Evolutionary conservation across 2,797 vertebrate species (phyloP).

Genomic region (Caiman crocodilus): DNA sequence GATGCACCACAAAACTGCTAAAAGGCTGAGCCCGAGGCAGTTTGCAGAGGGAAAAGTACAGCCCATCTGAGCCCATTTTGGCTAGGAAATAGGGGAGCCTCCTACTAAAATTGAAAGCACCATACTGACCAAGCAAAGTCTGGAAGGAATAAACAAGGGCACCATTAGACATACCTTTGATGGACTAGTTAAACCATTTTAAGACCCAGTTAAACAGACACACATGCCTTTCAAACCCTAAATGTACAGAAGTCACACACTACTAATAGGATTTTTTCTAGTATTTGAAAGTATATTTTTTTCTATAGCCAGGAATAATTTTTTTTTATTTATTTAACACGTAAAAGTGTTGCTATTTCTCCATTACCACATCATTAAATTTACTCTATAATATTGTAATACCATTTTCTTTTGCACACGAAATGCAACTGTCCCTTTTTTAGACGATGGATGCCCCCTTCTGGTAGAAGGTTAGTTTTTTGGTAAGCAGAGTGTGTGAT

Average conservation of each 20-base stretch:
- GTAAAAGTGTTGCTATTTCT: background rate
- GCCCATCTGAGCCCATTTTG: background rate
- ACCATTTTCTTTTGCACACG: background rate
- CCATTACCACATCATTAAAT: background rate
- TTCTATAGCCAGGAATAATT: background rate
- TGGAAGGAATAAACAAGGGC: background rate
- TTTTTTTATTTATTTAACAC: background rate
- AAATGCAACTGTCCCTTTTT: background rate
- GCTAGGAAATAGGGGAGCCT: background rate
- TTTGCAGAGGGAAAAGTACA: background rate
- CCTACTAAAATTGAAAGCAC: background rate
- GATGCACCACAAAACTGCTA: background rate
- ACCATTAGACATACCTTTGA: background rate
- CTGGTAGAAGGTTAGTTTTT: conserved; percentile 52
- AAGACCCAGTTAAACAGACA: background rate
- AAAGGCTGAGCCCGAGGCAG: background rate
- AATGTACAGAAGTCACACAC: background rate
- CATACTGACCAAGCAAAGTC: background rate
- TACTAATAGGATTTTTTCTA: background rate
- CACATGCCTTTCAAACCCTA: background rate
- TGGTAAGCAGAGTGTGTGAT: background rate
- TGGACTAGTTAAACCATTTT: background rate
- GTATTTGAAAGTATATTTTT: background rate
- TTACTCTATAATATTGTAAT: background rate
- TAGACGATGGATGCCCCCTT: conserved; percentile 69